Conservation (phyloP, 2,888 invertebrate genomes). For the Allygus modestus region DNA sequence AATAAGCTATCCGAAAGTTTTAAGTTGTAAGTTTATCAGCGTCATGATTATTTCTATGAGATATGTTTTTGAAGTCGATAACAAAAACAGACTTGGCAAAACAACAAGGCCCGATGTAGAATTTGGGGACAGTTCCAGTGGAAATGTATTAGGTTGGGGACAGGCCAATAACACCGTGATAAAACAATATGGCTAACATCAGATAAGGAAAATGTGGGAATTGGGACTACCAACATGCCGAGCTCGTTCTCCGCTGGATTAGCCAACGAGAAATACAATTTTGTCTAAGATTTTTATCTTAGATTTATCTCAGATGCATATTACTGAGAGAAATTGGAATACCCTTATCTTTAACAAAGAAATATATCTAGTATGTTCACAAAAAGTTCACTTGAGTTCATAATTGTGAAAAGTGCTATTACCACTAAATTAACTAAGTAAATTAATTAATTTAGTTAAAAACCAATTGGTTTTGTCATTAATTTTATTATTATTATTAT, state of each 20-base stretch:
- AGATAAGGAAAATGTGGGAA: constrained; percentile 31
- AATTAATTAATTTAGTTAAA: too few species aligned
- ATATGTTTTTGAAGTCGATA: neutral
- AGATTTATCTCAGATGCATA: neutral
- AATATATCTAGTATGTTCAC: too few species aligned
- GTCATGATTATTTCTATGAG: too few species aligned
- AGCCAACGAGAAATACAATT: constrained; percentile 19
- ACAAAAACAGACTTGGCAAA: constrained; percentile 28
- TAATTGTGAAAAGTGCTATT: too few species aligned
- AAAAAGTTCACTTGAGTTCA: too few species aligned
- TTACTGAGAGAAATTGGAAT: neutral
- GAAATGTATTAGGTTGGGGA: constrained; percentile 41
- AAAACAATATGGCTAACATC: constrained; percentile 35
- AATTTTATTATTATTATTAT: too few species aligned
- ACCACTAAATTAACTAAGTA: too few species aligned
- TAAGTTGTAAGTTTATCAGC: too few species aligned
- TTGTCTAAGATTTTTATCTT: constrained; percentile 1
- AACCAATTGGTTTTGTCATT: too few species aligned
- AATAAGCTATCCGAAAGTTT: too few species aligned
- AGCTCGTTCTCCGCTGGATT: neutral
- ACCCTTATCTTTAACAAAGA: too few species aligned
- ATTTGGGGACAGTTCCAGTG: constrained; percentile 14
- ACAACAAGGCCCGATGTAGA: neutral
- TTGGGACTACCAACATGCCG: neutral
- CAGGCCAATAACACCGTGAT: constrained; percentile 33